Base-by-base conservation (phyloP, 2,888 invertebrate genomes). In the Drosophila testacea region DNA sequence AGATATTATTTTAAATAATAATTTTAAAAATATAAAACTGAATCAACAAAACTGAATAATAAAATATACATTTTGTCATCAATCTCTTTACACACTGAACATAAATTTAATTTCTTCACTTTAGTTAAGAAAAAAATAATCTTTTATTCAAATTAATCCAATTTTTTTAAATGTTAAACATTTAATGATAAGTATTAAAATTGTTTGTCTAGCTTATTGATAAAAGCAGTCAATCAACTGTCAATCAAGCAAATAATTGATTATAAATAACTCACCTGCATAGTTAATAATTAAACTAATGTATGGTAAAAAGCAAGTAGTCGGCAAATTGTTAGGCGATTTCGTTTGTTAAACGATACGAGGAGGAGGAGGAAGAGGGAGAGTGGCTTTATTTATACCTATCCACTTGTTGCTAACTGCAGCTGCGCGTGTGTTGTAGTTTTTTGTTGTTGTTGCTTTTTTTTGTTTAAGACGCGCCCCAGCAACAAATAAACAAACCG, bases 321-420 rank as follows among this genome's bases (percentile, higher is more conserved):
- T 46, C 10, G 32, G 7, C 32, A 63, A 60, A 57, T 57, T 50
- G 22, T 55, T 57, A 41, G 41, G 34, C 42, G 47, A 47, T 56
- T 69, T 57, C 22, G 51, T 46, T 73, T 48, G 42, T 62, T 54
- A 39, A 39, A 30, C 11, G 34, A 51, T 39, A 27, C 52, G 41
- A 13, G 22, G 22, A 22, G 22, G 22, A 22, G 22, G 2, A 3
- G 22, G 2, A 22, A 2, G 22, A 22, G 22, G 22, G 34, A 41
- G 57, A 39, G 44, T 44, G 13, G 30, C 54, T 61, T 27, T 38
- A 41, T 54, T 42, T 46, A 47, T 57, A 36, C 59, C 62, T 59
- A 57, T 77, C 77, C 88, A 83, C 82, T 84, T 83, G 82, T 83
- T 83, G 82, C 88, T 79, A 83, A 84, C 87, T 72, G 77, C 63